These are phyloP conservation scores for Kryptopterus vitreolus DNA, from an alignment of 2,797 vertebrate genomes.

Conservation along the genomic window DNA sequence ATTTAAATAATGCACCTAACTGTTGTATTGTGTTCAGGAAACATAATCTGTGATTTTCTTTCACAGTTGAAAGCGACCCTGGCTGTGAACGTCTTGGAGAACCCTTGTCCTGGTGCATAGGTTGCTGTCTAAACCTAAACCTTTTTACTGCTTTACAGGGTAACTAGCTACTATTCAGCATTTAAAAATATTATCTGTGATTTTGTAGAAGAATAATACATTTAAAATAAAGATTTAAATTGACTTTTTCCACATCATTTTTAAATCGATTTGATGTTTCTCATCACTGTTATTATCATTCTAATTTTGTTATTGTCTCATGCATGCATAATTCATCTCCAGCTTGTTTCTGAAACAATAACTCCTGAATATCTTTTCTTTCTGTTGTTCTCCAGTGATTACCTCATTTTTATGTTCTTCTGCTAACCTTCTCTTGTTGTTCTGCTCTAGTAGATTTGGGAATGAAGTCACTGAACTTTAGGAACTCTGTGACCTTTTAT, in stretches of 20 bases:
- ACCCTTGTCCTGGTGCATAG: background rate
- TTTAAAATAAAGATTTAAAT: background rate
- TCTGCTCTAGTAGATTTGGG: slow-evolving; percentile 45
- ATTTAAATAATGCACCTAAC: background rate
- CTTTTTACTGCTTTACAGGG: background rate
- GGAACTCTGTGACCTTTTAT: slow-evolving; percentile 57
- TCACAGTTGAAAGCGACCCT: background rate
- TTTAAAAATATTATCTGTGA: background rate
- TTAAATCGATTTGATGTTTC: background rate
- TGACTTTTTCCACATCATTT: background rate
- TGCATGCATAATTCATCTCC: background rate
- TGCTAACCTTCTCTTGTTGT: background rate
- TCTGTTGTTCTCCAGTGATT: background rate
- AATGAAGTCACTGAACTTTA: slow-evolving; percentile 53
- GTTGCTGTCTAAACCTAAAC: background rate
- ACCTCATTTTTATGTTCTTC: slow-evolving; percentile 13
- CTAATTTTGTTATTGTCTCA: background rate
- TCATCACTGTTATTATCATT: background rate
- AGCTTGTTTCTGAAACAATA: background rate
- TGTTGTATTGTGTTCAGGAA: background rate
- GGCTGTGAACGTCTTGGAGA: background rate
- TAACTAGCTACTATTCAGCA: background rate
- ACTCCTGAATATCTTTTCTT: background rate
- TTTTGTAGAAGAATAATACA: background rate
- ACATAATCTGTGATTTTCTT: background rate